Base-by-base conservation (phyloP, 2,113 vertebrate genomes). In the Opisthocomus hoazin region DNA sequence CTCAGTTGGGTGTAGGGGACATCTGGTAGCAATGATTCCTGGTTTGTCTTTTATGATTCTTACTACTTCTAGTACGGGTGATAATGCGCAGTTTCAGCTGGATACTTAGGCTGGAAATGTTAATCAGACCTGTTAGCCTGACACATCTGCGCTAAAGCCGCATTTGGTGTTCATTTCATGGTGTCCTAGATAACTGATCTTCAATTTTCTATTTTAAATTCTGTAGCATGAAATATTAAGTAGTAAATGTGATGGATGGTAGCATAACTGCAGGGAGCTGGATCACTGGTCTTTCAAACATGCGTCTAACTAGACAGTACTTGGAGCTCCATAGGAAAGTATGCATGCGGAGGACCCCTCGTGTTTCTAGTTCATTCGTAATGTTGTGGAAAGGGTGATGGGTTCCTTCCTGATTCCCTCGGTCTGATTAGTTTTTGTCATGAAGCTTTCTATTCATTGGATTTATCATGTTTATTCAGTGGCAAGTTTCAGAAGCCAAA, bases 381-480 rank as follows among this genome's bases (percentile, higher is more conserved):
- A 2, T 15, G 76, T 2, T 30, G 39, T 71, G 82, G 81, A 54
- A 53, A 57, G 66, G 89, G 37, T 27, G 73, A 46, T 50, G 68
- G 75, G 68, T 12, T 95, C 90, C 88, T 96, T 96, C 85, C 93
- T 69, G 85, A 2, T 37, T 15, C 78, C 46, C 57, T 15, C 51
- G 66, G 2, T 58, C 74, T 64, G 70, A 37, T 75, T 5, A 66
- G 66, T 0, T 39, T 41, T 78, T 68, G 73, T 37, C 83, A 2
- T 48, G 27, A 46, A 53, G 48, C 13, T 57, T 68, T 81, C 83
- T 86, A 4, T 19, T 45, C 22, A 0, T 27, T 61, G 80, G 3
- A 15, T 91, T 97, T 97, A 97, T 96, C 96, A 0, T 97, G 96
- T 96, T 96, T 96, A 11, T 95, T 96, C 96, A 96, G 96, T 36